Percentiles rank a stretch among this genome's conserved stretches.
Conservation (phyloP, 2,888 invertebrate genomes). For the Prosopocoilus inquinatus region DNA sequence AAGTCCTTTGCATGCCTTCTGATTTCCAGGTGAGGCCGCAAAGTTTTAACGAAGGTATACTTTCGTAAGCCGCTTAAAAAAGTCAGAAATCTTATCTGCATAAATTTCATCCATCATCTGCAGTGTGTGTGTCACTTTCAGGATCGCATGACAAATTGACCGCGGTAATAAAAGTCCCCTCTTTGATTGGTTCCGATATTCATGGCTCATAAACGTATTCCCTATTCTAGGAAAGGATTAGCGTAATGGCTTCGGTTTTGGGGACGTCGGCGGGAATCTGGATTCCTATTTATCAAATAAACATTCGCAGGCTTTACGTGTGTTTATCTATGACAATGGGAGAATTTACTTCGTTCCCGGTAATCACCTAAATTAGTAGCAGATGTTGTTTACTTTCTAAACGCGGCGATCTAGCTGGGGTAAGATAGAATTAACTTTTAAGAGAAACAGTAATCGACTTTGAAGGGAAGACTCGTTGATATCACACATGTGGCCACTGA, state of each 20-base stretch:
- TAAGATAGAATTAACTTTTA: background rate
- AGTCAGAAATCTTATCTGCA: too few relatives aligned
- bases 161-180: conserved; percentile 1
- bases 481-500: background rate
- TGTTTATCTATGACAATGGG: conserved; percentile 1
- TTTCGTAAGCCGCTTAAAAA: too few relatives aligned
- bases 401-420: background rate
- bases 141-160: conserved; percentile 4
- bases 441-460: background rate
- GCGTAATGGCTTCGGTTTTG: conserved; percentile 9
- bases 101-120: too few relatives aligned
- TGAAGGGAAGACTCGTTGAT: background rate
- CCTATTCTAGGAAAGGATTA: conserved; percentile 14
- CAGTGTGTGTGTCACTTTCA: too few relatives aligned
- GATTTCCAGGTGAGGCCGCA: too few relatives aligned
- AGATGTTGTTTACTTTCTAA: background rate
- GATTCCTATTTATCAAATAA: conserved; percentile 5
- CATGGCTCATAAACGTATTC: conserved; percentile 7
- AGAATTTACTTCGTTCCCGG: background rate
- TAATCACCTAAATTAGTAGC: background rate
- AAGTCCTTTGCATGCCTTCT: too few relatives aligned
- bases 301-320: conserved; percentile 1
- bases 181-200: conserved; percentile 1
- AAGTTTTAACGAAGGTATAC: too few relatives aligned
- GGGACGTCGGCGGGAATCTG: conserved; percentile 7